These are phyloP conservation scores for Hermatobates lingyangjiaoensis DNA, from an alignment of 1,140 invertebrate genomes.

Conservation along the genomic window DNA sequence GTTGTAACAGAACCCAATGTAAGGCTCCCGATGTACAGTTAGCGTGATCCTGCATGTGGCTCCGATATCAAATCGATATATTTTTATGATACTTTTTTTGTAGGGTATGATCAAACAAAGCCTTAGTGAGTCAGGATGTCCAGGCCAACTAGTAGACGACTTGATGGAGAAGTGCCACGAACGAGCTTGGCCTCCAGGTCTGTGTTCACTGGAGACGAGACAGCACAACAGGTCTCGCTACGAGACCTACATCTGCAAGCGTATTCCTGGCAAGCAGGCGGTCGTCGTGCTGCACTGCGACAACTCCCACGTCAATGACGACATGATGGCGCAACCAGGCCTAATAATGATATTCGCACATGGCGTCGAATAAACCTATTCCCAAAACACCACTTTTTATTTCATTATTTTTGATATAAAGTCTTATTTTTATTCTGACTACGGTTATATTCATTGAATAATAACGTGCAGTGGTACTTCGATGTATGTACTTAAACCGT, in stretches of 20 bases:
- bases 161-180: constrained; percentile 96
- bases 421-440: too few relatives aligned
- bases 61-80: too few relatives aligned
- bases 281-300: constrained; percentile 87
- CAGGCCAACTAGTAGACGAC: constrained; percentile 76
- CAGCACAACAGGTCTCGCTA: constrained; percentile 81
- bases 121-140: constrained; percentile 79
- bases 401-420: too few relatives aligned
- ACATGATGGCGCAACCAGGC: constrained; percentile 92
- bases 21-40: too few relatives aligned
- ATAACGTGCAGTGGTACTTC: too few relatives aligned
- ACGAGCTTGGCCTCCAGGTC: constrained; percentile 75
- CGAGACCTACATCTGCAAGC: constrained; percentile 83
- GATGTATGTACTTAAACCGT: too few relatives aligned
- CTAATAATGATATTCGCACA: constrained; percentile 97
- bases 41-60: too few relatives aligned
- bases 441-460: too few relatives aligned
- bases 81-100: too few relatives aligned
- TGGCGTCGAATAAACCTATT: constrained; percentile 70
- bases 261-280: constrained; percentile 86
- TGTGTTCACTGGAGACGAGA: constrained; percentile 80
- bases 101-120: constrained; percentile 82
- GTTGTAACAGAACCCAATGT: too few relatives aligned
- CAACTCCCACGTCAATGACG: constrained; percentile 83
- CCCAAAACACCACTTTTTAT: too few relatives aligned